phyloP scores from a whole-genome alignment of 2,888 invertebrate species.

The Drosophila flavopinicola region DNA sequence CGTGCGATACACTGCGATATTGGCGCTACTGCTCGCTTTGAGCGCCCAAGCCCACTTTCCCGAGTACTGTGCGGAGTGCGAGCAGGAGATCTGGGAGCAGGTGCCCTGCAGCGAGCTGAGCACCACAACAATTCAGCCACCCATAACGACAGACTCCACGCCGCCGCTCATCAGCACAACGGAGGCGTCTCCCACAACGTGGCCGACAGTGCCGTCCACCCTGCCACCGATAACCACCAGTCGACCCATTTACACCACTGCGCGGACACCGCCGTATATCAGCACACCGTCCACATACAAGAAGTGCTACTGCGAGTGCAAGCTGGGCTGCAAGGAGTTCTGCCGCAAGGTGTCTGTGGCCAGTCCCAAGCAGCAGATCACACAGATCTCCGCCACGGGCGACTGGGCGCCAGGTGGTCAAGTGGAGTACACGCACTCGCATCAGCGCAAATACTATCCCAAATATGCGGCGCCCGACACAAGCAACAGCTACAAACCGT shows the following conservation, averaged over 20 bases:
- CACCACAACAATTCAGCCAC: constrained; percentile 37
- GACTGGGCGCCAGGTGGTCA: constrained; percentile 64
- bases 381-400: constrained; percentile 66
- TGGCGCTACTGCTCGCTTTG: constrained; percentile 27
- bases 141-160: neutral
- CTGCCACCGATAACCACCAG: constrained; percentile 5
- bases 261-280: neutral
- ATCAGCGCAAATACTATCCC: constrained; percentile 65
- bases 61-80: constrained; percentile 75
- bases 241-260: constrained; percentile 9
- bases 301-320: constrained; percentile 81
- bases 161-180: constrained; percentile 17
- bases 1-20: constrained; percentile 42
- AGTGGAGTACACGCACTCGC: constrained; percentile 70
- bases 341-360: constrained; percentile 72
- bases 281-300: constrained; percentile 44
- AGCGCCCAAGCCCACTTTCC: constrained; percentile 52
- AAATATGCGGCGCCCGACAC: constrained; percentile 46
- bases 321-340: constrained; percentile 79
- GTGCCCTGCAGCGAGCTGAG: constrained; percentile 72
- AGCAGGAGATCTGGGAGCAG: constrained; percentile 81
- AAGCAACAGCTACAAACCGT: constrained; percentile 45
- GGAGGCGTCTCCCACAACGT: constrained; percentile 1
- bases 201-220: neutral
- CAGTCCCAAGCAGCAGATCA: constrained; percentile 63